Conservation (phyloP, 2,888 invertebrate species). For the Quadriops clusia region DNA sequence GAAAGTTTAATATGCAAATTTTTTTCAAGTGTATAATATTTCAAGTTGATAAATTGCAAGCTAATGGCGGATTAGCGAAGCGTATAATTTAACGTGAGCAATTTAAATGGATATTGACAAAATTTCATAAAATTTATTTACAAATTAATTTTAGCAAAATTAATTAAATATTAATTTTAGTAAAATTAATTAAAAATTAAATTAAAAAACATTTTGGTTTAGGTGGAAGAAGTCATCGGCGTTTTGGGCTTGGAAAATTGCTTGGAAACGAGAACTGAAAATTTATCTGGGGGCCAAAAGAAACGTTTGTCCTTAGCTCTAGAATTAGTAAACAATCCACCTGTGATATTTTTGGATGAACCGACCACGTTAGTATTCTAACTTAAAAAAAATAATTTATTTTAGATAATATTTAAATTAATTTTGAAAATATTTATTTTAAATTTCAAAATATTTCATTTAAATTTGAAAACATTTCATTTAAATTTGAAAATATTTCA, state of each 20-base stretch:
- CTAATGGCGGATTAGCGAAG: too few relatives aligned
- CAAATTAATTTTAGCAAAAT: too few relatives aligned
- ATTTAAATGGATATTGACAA: too few relatives aligned
- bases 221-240: constrained; percentile 64
- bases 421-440: not conserved
- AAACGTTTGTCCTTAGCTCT: constrained; percentile 65
- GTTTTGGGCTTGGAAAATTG: constrained; percentile 58
- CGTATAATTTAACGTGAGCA: too few relatives aligned
- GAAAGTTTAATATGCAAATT: too few relatives aligned
- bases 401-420: not conserved
- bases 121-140: too few relatives aligned
- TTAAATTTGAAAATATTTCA: constrained; percentile 1
- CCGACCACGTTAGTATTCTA: constrained; percentile 57
- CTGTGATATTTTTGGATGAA: constrained; percentile 70
- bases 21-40: too few relatives aligned
- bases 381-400: not conserved
- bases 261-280: constrained; percentile 50
- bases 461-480: constrained; percentile 12
- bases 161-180: too few relatives aligned
- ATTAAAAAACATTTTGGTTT: constrained; percentile 14
- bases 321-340: constrained; percentile 73
- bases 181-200: too few relatives aligned
- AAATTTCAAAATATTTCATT: not conserved
- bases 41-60: too few relatives aligned
- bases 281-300: constrained; percentile 65